Conservation (phyloP, 37 sponge, comb jelly and placozoan species). For the Chondrilla cf. caribensis region DNA sequence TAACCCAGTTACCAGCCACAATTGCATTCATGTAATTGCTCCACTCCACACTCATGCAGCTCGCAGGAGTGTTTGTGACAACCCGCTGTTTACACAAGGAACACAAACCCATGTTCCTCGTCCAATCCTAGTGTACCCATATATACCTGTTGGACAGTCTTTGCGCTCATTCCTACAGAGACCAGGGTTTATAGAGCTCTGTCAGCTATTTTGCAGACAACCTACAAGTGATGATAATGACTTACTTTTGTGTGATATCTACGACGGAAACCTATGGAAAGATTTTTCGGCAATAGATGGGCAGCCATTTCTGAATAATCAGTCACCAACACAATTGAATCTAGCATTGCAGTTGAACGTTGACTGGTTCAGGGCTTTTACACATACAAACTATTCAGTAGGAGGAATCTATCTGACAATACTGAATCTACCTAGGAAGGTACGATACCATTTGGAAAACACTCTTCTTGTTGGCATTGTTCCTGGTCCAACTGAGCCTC, state of each 20-base stretch:
- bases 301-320: not conserved
- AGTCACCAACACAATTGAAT: not conserved
- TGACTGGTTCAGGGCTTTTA: slow-evolving; percentile 61
- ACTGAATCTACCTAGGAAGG: slow-evolving; percentile 41
- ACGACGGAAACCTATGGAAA: slow-evolving; percentile 53
- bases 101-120: not conserved
- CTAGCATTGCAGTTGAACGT: slow-evolving; percentile 46
- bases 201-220: slow-evolving; percentile 9
- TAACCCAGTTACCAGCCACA: too few species aligned
- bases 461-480: slow-evolving; percentile 42
- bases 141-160: slow-evolving; percentile 18
- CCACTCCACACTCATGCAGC: slow-evolving; percentile 43
- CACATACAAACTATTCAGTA: slow-evolving; percentile 35
- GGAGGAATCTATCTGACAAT: slow-evolving; percentile 50
- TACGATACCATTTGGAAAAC: slow-evolving; percentile 40
- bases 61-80: slow-evolving; percentile 20
- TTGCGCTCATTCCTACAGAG: not conserved
- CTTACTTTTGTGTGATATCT: slow-evolving; percentile 26
- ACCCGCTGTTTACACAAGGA: slow-evolving; percentile 23
- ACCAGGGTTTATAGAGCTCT: slow-evolving; percentile 25
- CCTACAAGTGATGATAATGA: not conserved
- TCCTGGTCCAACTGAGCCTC: slow-evolving; percentile 53
- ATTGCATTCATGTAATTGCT: slow-evolving; percentile 43
- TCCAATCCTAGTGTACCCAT: slow-evolving; percentile 43
- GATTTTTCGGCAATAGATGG: not conserved